Base-by-base conservation (phyloP, 2,888 invertebrate genomes). In the Nudaria mundana region DNA sequence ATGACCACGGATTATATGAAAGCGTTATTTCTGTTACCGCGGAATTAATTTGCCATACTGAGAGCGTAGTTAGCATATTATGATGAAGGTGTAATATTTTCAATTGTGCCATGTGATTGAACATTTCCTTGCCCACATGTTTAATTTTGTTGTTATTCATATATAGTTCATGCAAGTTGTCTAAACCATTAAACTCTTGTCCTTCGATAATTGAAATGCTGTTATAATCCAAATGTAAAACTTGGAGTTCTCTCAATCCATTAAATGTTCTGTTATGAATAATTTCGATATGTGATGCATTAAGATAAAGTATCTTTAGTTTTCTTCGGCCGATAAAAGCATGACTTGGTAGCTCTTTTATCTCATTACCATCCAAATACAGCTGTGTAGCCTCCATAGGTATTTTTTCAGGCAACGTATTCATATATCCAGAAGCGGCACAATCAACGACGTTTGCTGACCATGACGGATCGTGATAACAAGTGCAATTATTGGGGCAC, bases 351-450 rank as follows among this genome's bases (percentile, higher is more conserved):
- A 97, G 90, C 40, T 91, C 89, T 63, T 92, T 91, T 59, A 97
- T 90, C 73, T 94, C 92, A 79, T 96, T 95, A 49, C 96, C 96
- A 76, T 96, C 96, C 48, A 97, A 89, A 71, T 95, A 95, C 53
- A 97, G 90, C 71, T 95, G 93, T n/a, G 96, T 96, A 44, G 96
- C 94, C 72, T 96, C 95, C 95, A 97, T 96, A 6, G 97, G 97
- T 71, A 97, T 94, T 82, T 93, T 92, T 54, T 94, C 94, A 12
- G 95, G 95, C 56, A 96, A 87, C 64, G 88, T 90, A 65, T 91
- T 91, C 33, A 91, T 83, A 76, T 94, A 94, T 33, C 93, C 93
- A 50, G 93, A 91, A 44, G 88, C 90, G 31, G 94, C 93, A 71
- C 96, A 96, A 76, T 95, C 95, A 34, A 96, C 95, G 31, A 96